Percentiles rank a stretch among this genome's conserved stretches.
Conservation (phyloP, 2,113 vertebrate species). For the Falco punctatus region DNA sequence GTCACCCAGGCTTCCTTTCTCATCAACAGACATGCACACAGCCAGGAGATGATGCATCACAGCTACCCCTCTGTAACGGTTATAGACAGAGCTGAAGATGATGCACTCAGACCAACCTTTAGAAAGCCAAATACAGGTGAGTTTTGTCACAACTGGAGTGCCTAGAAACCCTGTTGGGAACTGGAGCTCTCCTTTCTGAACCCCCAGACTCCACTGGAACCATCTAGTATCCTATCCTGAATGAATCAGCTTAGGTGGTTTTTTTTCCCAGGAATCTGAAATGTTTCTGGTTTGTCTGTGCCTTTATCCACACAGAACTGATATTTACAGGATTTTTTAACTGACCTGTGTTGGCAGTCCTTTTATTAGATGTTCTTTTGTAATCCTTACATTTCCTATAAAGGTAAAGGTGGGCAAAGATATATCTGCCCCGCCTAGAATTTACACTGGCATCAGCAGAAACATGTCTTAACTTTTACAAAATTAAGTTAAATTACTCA, state of each 20-base stretch:
- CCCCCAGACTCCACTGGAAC: too few species aligned
- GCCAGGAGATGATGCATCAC: neutral
- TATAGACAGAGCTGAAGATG: neutral
- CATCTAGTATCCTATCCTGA: neutral
- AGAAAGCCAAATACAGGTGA: neutral
- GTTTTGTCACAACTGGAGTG: too few species aligned
- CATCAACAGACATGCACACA: accelerated
- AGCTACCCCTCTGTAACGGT: neutral
- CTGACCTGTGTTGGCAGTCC: neutral
- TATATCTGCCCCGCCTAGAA: neutral
- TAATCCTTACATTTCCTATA: neutral
- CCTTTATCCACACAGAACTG: neutral
- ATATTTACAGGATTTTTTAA: neutral
- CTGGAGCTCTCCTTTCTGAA: neutral
- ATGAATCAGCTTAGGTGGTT: neutral
- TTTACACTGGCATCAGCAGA: neutral
- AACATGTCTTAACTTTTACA: neutral
- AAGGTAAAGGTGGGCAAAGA: neutral
- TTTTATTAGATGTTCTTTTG: neutral
- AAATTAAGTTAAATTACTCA: neutral
- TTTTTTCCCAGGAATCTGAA: neutral
- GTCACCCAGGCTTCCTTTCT: neutral
- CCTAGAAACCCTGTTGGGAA: neutral
- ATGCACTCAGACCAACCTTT: neutral
- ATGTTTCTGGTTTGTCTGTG: neutral